Conservation (phyloP, 2,888 invertebrate genomes). For the Polyploca ridens region DNA sequence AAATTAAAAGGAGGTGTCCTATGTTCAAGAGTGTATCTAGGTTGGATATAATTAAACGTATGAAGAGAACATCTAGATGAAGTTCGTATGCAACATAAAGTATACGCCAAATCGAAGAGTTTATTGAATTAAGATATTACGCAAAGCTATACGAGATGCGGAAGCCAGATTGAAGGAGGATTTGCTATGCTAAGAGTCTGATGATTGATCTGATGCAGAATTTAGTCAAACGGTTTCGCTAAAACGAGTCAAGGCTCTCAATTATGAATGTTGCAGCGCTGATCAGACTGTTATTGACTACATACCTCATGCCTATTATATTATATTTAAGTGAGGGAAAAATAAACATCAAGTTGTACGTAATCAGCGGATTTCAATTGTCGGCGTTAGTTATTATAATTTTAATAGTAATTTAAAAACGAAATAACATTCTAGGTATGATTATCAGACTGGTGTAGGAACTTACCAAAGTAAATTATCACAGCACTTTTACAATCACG, state of each 20-base stretch:
- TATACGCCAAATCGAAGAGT: no score
- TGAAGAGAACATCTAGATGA: no score
- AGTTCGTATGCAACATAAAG: no score
- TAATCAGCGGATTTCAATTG: not conserved
- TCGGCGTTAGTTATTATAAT: not conserved
- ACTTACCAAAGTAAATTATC: slow-evolving; percentile 3
- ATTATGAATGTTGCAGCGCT: not conserved
- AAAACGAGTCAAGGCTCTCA: not conserved
- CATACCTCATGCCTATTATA: not conserved
- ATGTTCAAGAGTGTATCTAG: no score
- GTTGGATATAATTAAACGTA: no score
- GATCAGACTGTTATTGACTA: not conserved
- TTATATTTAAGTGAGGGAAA: not conserved
- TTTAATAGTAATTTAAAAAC: not conserved
- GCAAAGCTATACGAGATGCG: no score
- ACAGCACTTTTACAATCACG: slow-evolving; percentile 9
- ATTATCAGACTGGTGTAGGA: not conserved
- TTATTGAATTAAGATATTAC: no score
- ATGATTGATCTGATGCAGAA: not conserved
- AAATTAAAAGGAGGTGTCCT: no score
- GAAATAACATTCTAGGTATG: not conserved
- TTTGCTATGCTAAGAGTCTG: not conserved
- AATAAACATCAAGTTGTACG: not conserved
- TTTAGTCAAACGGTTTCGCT: not conserved
- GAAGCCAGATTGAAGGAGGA: no score